Evolutionary conservation across 2,888 invertebrate genomes (phyloP).

Genomic region (Crematogaster levior): DNA sequence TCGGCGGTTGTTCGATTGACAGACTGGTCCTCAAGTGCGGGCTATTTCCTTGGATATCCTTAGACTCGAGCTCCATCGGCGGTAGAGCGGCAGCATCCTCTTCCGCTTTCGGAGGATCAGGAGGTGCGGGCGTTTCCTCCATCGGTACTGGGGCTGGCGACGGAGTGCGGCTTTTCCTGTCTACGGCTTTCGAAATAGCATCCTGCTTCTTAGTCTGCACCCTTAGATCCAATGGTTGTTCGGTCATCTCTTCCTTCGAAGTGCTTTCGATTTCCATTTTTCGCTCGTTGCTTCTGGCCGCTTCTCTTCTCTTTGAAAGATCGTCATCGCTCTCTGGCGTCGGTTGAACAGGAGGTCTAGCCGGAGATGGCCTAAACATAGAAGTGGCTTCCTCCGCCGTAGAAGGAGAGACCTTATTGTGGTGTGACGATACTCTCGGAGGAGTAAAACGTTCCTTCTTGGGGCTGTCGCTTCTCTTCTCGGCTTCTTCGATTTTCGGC

Average conservation of each 20-base stretch:
- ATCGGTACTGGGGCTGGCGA: slow-evolving; percentile 57
- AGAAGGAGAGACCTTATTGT: slow-evolving; percentile 89
- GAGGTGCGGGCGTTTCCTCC: slow-evolving; percentile 59
- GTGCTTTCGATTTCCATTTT: slow-evolving; percentile 58
- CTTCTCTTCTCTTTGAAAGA: slow-evolving; percentile 63
- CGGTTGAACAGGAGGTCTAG: slow-evolving; percentile 86
- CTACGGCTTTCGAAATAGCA: slow-evolving; percentile 9
- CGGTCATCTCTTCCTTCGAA: slow-evolving; percentile 70
- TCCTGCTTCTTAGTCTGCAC: slow-evolving; percentile 79
- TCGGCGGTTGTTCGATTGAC: slow-evolving; percentile 70
- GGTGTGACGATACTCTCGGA: slow-evolving; percentile 85
- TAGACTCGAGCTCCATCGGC: slow-evolving; percentile 62
- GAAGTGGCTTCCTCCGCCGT: slow-evolving; percentile 89
- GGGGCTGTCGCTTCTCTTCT: slow-evolving; percentile 87
- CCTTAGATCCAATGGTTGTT: slow-evolving; percentile 82
- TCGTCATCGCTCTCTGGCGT: slow-evolving; percentile 81
- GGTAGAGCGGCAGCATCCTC: slow-evolving; percentile 53
- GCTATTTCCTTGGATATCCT: slow-evolving; percentile 61
- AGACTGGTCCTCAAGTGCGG: slow-evolving; percentile 68
- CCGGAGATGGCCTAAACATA: slow-evolving; percentile 89
- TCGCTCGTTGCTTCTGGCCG: slow-evolving; percentile 75
- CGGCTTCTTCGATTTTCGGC: slow-evolving; percentile 87
- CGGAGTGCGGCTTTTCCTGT: slow-evolving; percentile 64
- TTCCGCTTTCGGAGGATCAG: slow-evolving; percentile 58
- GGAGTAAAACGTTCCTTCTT: slow-evolving; percentile 88